These are phyloP conservation scores for Leucoptera coffeella DNA, from an alignment of 2,888 invertebrate species.

Conservation along the genomic window DNA sequence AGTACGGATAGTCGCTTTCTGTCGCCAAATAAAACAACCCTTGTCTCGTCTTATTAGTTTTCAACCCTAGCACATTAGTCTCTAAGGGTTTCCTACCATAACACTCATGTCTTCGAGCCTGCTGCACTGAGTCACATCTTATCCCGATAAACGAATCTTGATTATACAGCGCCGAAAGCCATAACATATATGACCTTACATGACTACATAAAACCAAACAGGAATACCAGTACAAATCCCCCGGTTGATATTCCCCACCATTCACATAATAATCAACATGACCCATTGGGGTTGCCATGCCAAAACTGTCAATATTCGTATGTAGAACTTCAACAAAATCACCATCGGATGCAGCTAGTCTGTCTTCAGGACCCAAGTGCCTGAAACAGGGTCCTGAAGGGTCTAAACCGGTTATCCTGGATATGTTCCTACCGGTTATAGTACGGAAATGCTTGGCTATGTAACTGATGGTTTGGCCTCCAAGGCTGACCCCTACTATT, in stretches of 20 bases:
- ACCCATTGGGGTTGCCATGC: slow-evolving; percentile 9
- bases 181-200: slow-evolving; percentile 9
- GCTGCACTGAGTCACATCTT: slow-evolving; percentile 13
- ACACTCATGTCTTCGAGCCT: slow-evolving; percentile 12
- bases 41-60: slow-evolving; percentile 10
- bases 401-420: slow-evolving; percentile 10
- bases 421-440: slow-evolving; percentile 10
- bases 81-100: slow-evolving; percentile 11
- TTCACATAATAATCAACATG: slow-evolving; percentile 6
- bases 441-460: slow-evolving; percentile 9
- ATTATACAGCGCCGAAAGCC: slow-evolving; percentile 11
- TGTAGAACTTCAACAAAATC: slow-evolving; percentile 10
- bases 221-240: slow-evolving; percentile 10
- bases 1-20: slow-evolving; percentile 18
- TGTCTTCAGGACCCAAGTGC: slow-evolving; percentile 9
- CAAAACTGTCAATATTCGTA: slow-evolving; percentile 11
- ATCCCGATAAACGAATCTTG: slow-evolving; percentile 12
- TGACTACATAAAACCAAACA: slow-evolving; percentile 13
- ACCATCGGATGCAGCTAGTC: slow-evolving; percentile 11
- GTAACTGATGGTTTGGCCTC: slow-evolving; percentile 10
- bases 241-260: slow-evolving; percentile 10
- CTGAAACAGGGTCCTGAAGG: slow-evolving; percentile 12
- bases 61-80: slow-evolving; percentile 11
- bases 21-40: slow-evolving; percentile 16
- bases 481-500: slow-evolving; percentile 10